These are phyloP conservation scores for Drosophila subobscura DNA, from an alignment of 1,140 invertebrate species.

Conservation along the genomic window DNA sequence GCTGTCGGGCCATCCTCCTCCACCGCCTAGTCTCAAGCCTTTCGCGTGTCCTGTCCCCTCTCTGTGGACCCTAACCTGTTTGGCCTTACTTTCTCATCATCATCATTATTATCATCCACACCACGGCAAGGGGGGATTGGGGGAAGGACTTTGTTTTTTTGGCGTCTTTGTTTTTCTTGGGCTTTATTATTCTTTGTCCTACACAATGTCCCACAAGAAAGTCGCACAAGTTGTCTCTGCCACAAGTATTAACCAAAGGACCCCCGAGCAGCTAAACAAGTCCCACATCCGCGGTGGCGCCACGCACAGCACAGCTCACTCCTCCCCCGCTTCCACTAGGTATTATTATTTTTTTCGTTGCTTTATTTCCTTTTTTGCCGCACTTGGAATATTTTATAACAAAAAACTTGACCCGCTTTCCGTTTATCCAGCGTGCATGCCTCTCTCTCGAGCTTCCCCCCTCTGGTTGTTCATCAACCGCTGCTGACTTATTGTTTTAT, in stretches of 20 bases:
- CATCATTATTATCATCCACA: slow-evolving; percentile 8
- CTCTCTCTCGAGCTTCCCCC: slow-evolving; percentile 14
- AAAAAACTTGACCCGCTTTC: slow-evolving; percentile 79
- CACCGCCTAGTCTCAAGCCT: slow-evolving; percentile 37
- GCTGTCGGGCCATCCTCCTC: slow-evolving; percentile 40
- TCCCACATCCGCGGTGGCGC: slow-evolving; percentile 29
- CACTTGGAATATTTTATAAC: slow-evolving; percentile 80
- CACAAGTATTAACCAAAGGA: slow-evolving; percentile 52
- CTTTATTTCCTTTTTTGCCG: slow-evolving; percentile 63
- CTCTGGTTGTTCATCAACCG: slow-evolving; percentile 23
- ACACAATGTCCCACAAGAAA: slow-evolving; percentile 73
- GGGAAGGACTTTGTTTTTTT: slow-evolving; percentile 24
- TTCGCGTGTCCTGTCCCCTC: slow-evolving; percentile 19
- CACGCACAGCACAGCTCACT: neutral
- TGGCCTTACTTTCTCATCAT: slow-evolving; percentile 27
- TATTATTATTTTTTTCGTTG: slow-evolving; percentile 56
- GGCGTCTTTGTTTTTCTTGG: slow-evolving; percentile 30
- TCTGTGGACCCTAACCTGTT: neutral
- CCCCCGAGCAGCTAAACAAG: slow-evolving; percentile 50
- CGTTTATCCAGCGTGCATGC: slow-evolving; percentile 1
- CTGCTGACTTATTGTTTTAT: slow-evolving; percentile 45
- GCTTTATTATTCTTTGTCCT: slow-evolving; percentile 68
- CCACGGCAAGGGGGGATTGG: neutral
- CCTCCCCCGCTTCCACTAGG: slow-evolving; percentile 22
- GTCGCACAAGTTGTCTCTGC: slow-evolving; percentile 42